Percentiles rank a stretch among this genome's conserved stretches.
Evolutionary conservation across 2,888 invertebrate species (phyloP).

Genomic region (Acrobeloides nanus): DNA sequence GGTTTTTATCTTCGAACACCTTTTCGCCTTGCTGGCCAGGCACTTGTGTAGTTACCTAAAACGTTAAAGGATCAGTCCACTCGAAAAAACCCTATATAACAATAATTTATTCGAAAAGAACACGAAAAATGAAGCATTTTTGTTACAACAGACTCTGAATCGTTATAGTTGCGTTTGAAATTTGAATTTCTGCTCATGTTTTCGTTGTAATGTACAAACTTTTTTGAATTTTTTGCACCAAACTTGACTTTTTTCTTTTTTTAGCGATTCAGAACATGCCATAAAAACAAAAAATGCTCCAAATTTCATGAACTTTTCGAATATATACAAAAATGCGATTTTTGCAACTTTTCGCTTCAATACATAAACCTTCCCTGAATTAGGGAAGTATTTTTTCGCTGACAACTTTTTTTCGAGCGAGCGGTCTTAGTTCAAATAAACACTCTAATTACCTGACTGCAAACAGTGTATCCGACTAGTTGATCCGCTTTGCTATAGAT

Average conservation of each 20-base stretch:
- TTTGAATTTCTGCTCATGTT: too few species aligned
- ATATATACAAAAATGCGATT: too few species aligned
- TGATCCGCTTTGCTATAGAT: slow-evolving; percentile 41
- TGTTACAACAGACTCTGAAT: neutral
- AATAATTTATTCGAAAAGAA: neutral
- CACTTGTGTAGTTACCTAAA: slow-evolving; percentile 31
- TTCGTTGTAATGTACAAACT: too few species aligned
- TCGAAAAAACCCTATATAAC: slow-evolving; percentile 21
- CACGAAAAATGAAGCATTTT: slow-evolving; percentile 18
- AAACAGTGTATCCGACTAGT: slow-evolving; percentile 44
- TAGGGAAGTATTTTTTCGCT: too few species aligned
- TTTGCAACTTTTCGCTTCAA: too few species aligned
- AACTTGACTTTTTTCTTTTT: neutral
- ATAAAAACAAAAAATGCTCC: neutral
- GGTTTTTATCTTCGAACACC: slow-evolving; percentile 40
- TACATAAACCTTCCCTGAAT: too few species aligned
- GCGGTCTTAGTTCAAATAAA: neutral
- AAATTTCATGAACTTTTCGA: slow-evolving; percentile 2
- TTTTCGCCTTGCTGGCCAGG: slow-evolving; percentile 46
- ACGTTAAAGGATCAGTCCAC: neutral
- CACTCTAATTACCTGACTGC: slow-evolving; percentile 27
- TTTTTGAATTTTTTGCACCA: too few species aligned
- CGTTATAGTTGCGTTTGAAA: too few species aligned
- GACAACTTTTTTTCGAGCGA: neutral
- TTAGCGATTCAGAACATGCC: neutral